phyloP scores from a whole-genome alignment of 2,888 invertebrate genomes.

The Archips crataeganus region DNA sequence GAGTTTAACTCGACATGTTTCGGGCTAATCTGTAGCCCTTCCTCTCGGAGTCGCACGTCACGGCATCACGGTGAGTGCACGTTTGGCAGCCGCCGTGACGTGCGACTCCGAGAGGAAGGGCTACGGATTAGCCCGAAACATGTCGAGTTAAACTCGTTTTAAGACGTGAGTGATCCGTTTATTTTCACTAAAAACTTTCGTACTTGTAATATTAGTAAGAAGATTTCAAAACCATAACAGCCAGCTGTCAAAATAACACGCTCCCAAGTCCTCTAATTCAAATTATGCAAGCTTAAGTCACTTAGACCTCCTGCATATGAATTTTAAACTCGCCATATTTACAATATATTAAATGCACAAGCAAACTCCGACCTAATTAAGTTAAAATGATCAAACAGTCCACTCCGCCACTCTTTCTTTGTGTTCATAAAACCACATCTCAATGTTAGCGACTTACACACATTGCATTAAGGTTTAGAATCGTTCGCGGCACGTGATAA shows the following conservation, averaged over 20 bases:
- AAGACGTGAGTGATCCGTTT: too few relatives aligned
- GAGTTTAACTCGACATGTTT: too few relatives aligned
- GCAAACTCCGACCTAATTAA: constrained; percentile 45
- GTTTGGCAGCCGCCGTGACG: too few relatives aligned
- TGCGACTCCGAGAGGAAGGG: too few relatives aligned
- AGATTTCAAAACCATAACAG: background rate
- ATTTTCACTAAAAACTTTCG: too few relatives aligned
- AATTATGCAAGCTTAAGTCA: constrained; percentile 7
- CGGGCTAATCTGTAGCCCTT: too few relatives aligned
- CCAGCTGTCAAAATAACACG: background rate
- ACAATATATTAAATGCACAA: constrained; percentile 41
- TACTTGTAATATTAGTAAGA: too few relatives aligned
- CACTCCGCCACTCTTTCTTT: constrained; percentile 32
- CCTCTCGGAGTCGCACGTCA: too few relatives aligned
- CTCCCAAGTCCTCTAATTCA: background rate
- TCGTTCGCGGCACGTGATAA: constrained; percentile 12
- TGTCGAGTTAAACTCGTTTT: too few relatives aligned
- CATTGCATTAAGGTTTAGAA: background rate
- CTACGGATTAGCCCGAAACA: too few relatives aligned
- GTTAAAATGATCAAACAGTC: constrained; percentile 48
- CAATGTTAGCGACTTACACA: background rate
- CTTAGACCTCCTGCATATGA: constrained; percentile 24
- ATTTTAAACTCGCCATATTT: constrained; percentile 33
- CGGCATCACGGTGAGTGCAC: too few relatives aligned
- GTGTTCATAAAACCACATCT: constrained; percentile 33